These are phyloP conservation scores for Drepanosiphum platanoidis DNA, from an alignment of 2,888 invertebrate species.

Conservation along the genomic window DNA sequence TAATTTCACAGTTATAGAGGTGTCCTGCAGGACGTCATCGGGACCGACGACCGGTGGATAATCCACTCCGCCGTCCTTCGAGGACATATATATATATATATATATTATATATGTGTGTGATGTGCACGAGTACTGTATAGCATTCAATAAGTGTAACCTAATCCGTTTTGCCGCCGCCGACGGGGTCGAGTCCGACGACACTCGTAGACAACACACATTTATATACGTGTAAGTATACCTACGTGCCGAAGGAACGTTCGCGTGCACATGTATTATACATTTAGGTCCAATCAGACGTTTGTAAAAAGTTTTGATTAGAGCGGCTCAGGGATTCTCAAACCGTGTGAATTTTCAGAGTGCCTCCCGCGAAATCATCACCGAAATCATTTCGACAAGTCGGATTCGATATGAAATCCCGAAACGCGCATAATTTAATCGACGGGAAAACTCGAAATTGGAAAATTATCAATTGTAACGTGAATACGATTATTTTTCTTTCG, in stretches of 20 bases:
- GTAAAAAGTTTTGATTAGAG: not conserved
- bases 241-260: not conserved
- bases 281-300: not conserved
- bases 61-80: not conserved
- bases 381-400: too few relatives aligned
- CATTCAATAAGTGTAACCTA: constrained; percentile 36
- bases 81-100: not conserved
- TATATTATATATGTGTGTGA: not conserved
- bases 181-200: not conserved
- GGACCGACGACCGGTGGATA: not conserved
- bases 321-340: too few relatives aligned
- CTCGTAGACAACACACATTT: not conserved
- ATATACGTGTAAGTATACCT: not conserved
- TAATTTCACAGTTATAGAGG: constrained; percentile 49
- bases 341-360: too few relatives aligned
- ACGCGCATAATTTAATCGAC: too few relatives aligned
- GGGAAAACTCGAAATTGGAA: too few relatives aligned
- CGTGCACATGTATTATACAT: not conserved
- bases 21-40: constrained; percentile 3
- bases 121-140: not conserved
- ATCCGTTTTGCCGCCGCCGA: constrained; percentile 4
- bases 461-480: too few relatives aligned
- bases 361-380: too few relatives aligned
- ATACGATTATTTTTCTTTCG: too few relatives aligned
- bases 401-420: too few relatives aligned